Base-by-base conservation (phyloP, 2,888 invertebrate genomes). In the Amblyteles armatorius region DNA sequence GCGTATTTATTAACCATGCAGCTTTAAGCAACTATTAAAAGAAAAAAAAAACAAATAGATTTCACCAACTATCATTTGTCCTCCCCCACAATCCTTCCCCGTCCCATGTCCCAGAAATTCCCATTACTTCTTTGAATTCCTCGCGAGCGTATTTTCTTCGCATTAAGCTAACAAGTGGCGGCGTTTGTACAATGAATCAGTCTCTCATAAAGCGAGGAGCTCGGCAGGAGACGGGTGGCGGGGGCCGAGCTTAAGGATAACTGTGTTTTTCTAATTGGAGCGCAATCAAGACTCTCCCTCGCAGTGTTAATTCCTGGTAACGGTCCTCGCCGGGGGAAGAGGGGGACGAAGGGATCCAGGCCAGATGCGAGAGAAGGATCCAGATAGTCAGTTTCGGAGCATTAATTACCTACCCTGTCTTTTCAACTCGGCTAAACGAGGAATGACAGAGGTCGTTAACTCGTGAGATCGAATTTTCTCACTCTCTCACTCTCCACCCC, bases 401-500 rank as follows among this genome's bases (percentile, higher is more conserved):
- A 84, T 81, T 86, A 86, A 86, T 83, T 86, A 81, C 79, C 80
- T 68, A 57, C 55, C 73, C 81, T 60, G 73, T 79, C 78, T 83
- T 81, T 78, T 85, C 78, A 26, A 63, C 73, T 83, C 72, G 52
- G 63, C 76, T 83, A 71, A 87, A 87, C 82, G 87, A 84, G 79
- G 84, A 84, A 86, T 84, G 87, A 86, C 82, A 82, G 85, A 82
- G 79, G 83, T 85, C 82, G 79, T 86, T 79, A 79, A 83, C 84
- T 86, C 86, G 73, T 79, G 84, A 85, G 80, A 87, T 83, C 82
- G 79, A 87, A 83, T 86, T 86, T 84, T 83, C 52, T 83, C 55
- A 50, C 84, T 79, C 48, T 60, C 78, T 71, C 57, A n/a, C n/a
- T 55, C 73, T 52, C 52, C 60, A 22, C 50, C 72, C 60, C 16